Conservation (phyloP, 2,888 invertebrate genomes). For the Sphaeridia pumilis region DNA sequence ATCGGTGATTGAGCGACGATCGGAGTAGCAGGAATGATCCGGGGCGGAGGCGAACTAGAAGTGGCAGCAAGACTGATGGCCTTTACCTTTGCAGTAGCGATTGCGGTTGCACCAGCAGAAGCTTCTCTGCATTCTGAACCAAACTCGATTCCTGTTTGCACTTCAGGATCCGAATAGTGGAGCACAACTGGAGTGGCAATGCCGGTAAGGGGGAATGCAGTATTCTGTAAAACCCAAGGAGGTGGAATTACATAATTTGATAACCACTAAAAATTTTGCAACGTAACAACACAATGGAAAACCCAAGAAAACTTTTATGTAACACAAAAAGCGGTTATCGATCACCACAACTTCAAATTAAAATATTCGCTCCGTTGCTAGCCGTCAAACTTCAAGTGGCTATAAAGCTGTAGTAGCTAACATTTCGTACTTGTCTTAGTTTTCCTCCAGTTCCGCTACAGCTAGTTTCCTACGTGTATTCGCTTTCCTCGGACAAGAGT, state of each 20-base stretch:
- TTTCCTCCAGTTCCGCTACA: no score
- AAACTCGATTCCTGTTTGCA: conserved; percentile 28
- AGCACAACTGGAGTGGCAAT: conserved; percentile 29
- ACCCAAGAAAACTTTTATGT: no score
- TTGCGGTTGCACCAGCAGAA: conserved; percentile 6
- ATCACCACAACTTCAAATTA: no score
- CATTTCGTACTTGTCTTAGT: no score
- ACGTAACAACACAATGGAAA: background rate
- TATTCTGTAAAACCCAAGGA: conserved; percentile 25
- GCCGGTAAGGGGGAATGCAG: conserved; percentile 33
- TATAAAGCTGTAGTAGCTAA: no score
- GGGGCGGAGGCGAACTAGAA: conserved; percentile 1
- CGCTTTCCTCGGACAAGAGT: no score
- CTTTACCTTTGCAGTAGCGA: background rate
- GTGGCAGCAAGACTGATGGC: background rate
- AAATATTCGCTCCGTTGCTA: no score
- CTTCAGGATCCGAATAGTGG: conserved; percentile 35
- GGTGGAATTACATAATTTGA: background rate
- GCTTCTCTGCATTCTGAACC: conserved; percentile 34
- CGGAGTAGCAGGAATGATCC: conserved; percentile 4
- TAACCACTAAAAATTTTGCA: background rate
- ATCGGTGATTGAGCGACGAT: conserved; percentile 25
- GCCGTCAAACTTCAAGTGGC: no score
- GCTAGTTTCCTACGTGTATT: no score
- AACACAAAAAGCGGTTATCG: no score